Base-by-base conservation (phyloP, 2,888 invertebrate species). In the Podabrus alpinus region DNA sequence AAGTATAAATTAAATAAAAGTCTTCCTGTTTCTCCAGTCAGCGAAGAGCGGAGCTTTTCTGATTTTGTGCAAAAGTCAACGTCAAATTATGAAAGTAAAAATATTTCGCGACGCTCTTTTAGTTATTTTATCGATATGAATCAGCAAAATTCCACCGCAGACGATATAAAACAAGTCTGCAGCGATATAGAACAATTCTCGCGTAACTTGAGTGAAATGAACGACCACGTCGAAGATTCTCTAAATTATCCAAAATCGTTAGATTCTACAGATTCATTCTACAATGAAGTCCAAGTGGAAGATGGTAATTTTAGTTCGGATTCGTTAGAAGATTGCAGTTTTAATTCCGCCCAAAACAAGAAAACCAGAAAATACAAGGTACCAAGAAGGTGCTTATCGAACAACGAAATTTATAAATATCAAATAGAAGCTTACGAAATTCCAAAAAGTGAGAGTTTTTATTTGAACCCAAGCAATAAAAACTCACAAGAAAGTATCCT, bases 1-100 rank as follows among this genome's bases (percentile, higher is more conserved):
- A 85, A 87, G 79, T 87, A 85, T 78, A 87, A 87, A 77, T 78
- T 85, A 80, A 85, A 93, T 79, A 94, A 94, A 82, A 94, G 94
- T 4, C 92, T 95, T 79, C 95, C 95, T 0, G 94, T 95, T 0
- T 94, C 94, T 0, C 95, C 95, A 0, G 94, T 95, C 0, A 94
- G 92, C 70, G 95, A 95, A 83, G 94, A 95, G 82, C 85, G 86
- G 24, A 84, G 85, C 69, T 85, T 87, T 78, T 82, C 86, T 0
- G 88, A 88, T 81, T 87, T 84, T 77, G 86, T 82, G 3, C 67
- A 74, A 29, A 71, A 15, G 25, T 15, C 68, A 1, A 61, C 13
- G 10, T 29, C 19, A 7, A 62, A 69, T 59, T 45, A 60, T 0
- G 17, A 66, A 21, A 70, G 66, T 9, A 64, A 59, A 9, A 29